These are phyloP conservation scores for Poeciliopsis gracilis DNA, from an alignment of 2,797 vertebrate genomes.

Conservation along the genomic window DNA sequence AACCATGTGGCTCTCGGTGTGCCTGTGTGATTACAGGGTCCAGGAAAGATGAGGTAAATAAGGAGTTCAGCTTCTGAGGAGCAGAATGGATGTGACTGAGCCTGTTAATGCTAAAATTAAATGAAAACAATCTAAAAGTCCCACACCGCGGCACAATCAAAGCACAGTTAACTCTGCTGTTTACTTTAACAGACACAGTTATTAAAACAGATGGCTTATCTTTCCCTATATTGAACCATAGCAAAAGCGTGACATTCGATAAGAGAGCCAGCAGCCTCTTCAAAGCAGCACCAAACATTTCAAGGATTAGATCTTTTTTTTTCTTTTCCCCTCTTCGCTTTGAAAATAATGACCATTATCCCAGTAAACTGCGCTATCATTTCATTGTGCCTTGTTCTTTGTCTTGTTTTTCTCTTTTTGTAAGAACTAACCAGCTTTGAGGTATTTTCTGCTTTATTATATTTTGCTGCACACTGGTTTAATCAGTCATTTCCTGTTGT, in stretches of 20 bases:
- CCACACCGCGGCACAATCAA: conserved; percentile 38
- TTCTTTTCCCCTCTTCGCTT: neutral
- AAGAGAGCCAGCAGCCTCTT: conserved; percentile 7
- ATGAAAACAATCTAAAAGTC: conserved; percentile 16
- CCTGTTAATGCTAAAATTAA: conserved; percentile 28
- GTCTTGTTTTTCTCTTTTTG: neutral
- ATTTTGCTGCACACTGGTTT: conserved; percentile 11
- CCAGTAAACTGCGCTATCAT: neutral
- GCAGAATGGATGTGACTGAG: conserved; percentile 35
- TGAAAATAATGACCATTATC: neutral
- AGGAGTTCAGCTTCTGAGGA: conserved; percentile 53
- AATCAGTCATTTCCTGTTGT: conserved; percentile 43
- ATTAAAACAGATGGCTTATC: conserved; percentile 30
- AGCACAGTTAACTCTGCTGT: conserved; percentile 30
- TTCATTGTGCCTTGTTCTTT: neutral
- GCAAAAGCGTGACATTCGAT: neutral
- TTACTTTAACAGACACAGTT: conserved; percentile 45
- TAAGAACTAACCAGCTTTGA: conserved; percentile 7
- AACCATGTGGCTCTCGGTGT: conserved; percentile 30
- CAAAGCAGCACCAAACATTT: conserved; percentile 14
- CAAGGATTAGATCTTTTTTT: neutral
- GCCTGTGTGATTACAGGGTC: conserved; percentile 70
- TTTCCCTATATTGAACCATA: conserved; percentile 11
- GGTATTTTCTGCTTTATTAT: conserved; percentile 2
- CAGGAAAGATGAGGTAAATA: conserved; percentile 66